Evolutionary conservation across 2,113 vertebrate species (phyloP), one percentile per base, ranked within the genome.

Genomic region (Menidia beryllina): DNA sequence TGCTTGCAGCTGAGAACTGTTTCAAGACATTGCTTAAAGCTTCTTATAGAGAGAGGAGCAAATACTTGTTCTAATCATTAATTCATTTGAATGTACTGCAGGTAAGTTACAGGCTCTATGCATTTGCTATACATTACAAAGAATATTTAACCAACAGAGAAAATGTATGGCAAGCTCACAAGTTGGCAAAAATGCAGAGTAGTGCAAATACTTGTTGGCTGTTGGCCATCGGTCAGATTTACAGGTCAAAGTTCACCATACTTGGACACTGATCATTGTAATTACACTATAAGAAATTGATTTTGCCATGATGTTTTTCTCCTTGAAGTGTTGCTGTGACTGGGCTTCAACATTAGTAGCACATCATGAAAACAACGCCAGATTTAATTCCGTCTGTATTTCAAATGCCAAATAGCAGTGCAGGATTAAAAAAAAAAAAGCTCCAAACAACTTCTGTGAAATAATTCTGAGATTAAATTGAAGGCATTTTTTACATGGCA

Each of bases 401-500:
- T 45, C 1, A 36, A 20, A 56, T 67, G 17, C 2, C 62, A 6
- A 38, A 39, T 4, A 57, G 2, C 24, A 13, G 27, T 10, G 43
- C 43, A 51, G 14, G 4, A 13, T 70, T 69, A 36, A 5, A 34
- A 56, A 24, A 56, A 24, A 51, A 17, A 47, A 34, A 54, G 27
- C 7, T 49, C 34, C 12, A 45, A 5, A 2, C 39, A 49, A 34
- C n/a, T 7, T 30, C 11, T 17, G 26, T 52, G 23, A 41, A 60
- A 26, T 21, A 27, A 38, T 66, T 26, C 47, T 53, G 55, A 60
- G 24, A 68, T 56, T 9, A 49, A 26, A 26, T 27, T 3, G 21
- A 39, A 60, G 24, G 26, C 19, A n/a, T n/a, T 49, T 62, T 21
- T 14, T 30, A 47, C 11, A 51, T 52, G 39, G 55, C 5, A 24